phyloP scores from a whole-genome alignment of 1,140 invertebrate species.

The Drosophila seguyi region DNA sequence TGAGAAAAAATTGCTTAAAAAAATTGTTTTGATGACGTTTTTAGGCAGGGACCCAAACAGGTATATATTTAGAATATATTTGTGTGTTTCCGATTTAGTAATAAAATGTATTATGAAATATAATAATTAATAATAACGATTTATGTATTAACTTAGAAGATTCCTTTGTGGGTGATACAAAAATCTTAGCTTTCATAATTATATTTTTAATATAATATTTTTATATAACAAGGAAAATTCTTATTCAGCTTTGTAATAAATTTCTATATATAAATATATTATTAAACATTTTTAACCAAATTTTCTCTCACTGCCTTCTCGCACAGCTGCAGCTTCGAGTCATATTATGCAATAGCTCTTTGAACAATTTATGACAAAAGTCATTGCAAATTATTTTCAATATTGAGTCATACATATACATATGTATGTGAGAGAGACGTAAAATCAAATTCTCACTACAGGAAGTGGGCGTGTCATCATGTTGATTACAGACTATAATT shows the following conservation, averaged over 20 bases:
- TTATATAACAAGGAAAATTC: neutral
- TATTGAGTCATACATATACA: slow-evolving; percentile 77
- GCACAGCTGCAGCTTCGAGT: slow-evolving; percentile 61
- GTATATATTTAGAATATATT: neutral
- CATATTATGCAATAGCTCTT: slow-evolving; percentile 69
- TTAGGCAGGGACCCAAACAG: neutral
- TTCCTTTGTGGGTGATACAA: no score
- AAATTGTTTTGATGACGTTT: neutral
- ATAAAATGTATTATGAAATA: no score
- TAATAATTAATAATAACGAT: no score
- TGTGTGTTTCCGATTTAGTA: no score
- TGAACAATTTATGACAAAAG: slow-evolving; percentile 75
- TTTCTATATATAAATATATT: no score
- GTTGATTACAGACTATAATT: slow-evolving; percentile 47
- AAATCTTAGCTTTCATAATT: no score
- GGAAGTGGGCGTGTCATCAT: slow-evolving; percentile 56
- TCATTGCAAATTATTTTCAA: slow-evolving; percentile 75
- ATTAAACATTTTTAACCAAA: no score
- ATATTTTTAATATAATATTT: no score
- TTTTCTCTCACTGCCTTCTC: slow-evolving; percentile 7
- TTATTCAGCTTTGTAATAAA: neutral
- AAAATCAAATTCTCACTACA: slow-evolving; percentile 40
- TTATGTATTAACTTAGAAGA: no score
- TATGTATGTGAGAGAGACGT: slow-evolving; percentile 25
- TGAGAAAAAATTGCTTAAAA: neutral